Conservation (phyloP, 2,888 invertebrate species). For the Hydrotaea cyrtoneurina region DNA sequence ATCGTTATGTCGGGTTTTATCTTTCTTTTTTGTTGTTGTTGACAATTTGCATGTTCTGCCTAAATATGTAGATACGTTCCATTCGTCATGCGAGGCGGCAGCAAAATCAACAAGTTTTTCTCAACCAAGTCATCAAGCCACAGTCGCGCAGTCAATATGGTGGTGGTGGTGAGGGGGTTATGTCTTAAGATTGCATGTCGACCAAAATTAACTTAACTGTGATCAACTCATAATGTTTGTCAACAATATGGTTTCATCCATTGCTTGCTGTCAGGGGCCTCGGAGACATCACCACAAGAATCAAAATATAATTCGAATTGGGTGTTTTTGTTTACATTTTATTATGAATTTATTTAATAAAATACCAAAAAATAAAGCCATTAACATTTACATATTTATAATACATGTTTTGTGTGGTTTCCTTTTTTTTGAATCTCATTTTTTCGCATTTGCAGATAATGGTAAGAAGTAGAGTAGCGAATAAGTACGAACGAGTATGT, state of each 20-base stretch:
- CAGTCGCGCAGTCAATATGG: background rate
- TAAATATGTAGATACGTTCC: background rate
- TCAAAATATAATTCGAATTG: slow-evolving; percentile 46
- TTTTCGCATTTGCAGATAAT: background rate
- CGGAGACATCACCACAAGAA: slow-evolving; percentile 59
- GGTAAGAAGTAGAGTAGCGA: background rate
- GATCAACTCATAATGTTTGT: slow-evolving; percentile 56
- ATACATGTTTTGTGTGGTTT: slow-evolving; percentile 14
- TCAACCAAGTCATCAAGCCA: background rate
- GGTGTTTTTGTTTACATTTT: slow-evolving; percentile 40
- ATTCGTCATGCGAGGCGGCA: background rate
- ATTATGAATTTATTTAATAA: slow-evolving; percentile 56
- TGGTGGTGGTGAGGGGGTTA: background rate
- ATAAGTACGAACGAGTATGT: background rate
- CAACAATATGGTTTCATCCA: slow-evolving; percentile 43
- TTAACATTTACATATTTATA: slow-evolving; percentile 35
- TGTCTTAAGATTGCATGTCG: slow-evolving; percentile 59
- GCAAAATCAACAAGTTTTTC: slow-evolving; percentile 15
- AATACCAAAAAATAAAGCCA: slow-evolving; percentile 48
- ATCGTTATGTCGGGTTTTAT: background rate
- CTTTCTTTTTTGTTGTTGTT: background rate
- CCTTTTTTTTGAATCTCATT: background rate
- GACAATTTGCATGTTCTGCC: slow-evolving; percentile 10
- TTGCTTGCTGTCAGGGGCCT: background rate
- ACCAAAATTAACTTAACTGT: slow-evolving; percentile 57